Evolutionary conservation across 2,888 invertebrate species (phyloP), one percentile per base, ranked within the genome.

Genomic region (Agrenia bidenticulata): DNA sequence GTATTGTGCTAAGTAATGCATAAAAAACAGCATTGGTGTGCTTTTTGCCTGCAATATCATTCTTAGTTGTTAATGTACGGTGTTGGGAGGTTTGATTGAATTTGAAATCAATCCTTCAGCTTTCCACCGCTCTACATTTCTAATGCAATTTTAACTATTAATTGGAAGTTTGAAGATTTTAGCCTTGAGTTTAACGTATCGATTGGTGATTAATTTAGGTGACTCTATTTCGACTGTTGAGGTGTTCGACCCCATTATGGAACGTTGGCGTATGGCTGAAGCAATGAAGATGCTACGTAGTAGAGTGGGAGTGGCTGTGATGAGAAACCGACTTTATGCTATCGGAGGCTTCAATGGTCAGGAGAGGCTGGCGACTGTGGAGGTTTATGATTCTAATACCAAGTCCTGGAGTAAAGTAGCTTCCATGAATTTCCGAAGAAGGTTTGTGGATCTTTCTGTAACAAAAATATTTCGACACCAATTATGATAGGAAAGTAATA

Each of bases 171-270:
- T n/a, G n/a, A n/a, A n/a, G n/a, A n/a, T n/a, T n/a, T n/a, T n/a
- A n/a, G n/a, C n/a, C n/a, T n/a, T n/a, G n/a, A 39, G 39, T 39
- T 39, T 11, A 39, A 39, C 15, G 39, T 15, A 11, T 39, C 39
- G 7, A 15, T 21, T 9, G 7, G 7, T 55, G 9, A 37, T 19
- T 17, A 55, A 2, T 15, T 57, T 24, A 85, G 86, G 87, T 45
- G 90, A 91, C 78, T 90, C 91, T 0, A 82, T 91, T 53, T 89
- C 89, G 76, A 91, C 91, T 0, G 92, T 92, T 0, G 92, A 93
- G 81, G 88, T 88, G 74, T 92, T 86, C 78, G 89, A 92, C 81
- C 90, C 92, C 0, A 81, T 83, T 57, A 77, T 81, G 53, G 83
- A 86, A 51, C 82, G 85, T 67, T 93, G 92, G 92, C 84, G 85